A percentile compares a stretch with the other conserved stretches of the same genome.
These are phyloP conservation scores for Bombyx mori DNA, from an alignment of 1,140 invertebrate species.

Conservation along the genomic window DNA sequence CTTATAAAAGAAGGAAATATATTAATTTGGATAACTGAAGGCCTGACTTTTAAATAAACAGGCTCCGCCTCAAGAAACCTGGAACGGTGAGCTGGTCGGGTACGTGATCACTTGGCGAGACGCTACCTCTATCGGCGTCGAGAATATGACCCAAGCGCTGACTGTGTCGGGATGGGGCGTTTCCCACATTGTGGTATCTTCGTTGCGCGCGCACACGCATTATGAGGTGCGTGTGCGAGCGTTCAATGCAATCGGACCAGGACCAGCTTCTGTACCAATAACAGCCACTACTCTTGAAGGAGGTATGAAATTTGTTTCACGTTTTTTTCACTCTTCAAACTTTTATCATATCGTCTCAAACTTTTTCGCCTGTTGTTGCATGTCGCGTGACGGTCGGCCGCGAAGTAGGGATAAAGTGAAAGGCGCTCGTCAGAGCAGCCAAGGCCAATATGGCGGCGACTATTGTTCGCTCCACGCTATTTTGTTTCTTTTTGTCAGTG, in stretches of 20 bases:
- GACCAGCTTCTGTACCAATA: constrained; percentile 82
- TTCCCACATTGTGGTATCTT: constrained; percentile 79
- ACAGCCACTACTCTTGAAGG: constrained; percentile 88
- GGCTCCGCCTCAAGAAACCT: constrained; percentile 81
- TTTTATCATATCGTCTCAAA: no score
- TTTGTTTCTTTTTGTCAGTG: no score
- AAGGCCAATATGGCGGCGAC: no score
- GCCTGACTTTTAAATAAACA: constrained; percentile 10
- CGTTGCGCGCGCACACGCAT: constrained; percentile 88
- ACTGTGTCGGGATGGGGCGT: constrained; percentile 79
- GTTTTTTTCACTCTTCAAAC: neutral
- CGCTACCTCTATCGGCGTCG: constrained; percentile 8
- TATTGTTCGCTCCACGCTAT: no score
- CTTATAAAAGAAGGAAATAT: no score
- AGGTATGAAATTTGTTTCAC: constrained; percentile 66
- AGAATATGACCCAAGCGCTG: constrained; percentile 17
- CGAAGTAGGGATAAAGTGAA: no score
- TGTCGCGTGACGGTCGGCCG: no score
- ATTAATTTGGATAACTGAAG: no score
- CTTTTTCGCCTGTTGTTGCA: no score
- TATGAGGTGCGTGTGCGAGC: constrained; percentile 87
- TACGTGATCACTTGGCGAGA: constrained; percentile 81
- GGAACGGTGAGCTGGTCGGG: constrained; percentile 87
- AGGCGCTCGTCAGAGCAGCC: no score
- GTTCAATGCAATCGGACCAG: constrained; percentile 88